These are phyloP conservation scores for Protosalanx chinensis DNA, from an alignment of 2,797 vertebrate genomes.

Conservation along the genomic window DNA sequence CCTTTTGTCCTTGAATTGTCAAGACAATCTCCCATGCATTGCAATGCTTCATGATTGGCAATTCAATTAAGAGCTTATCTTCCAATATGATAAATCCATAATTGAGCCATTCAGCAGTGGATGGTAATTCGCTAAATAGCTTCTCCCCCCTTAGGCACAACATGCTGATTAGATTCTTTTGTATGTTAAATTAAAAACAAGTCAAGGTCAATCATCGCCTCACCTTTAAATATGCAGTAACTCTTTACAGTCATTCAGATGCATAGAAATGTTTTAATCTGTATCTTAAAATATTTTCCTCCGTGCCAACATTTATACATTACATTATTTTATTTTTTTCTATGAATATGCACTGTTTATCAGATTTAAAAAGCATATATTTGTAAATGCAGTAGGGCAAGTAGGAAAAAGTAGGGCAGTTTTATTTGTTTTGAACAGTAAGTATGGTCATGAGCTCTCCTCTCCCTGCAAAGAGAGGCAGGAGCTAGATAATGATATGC, in stretches of 20 bases:
- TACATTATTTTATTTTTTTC: background rate
- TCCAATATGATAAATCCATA: constrained; percentile 49
- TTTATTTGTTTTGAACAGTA: constrained; percentile 18
- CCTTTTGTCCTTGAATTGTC: constrained; percentile 50
- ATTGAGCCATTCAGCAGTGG: constrained; percentile 37
- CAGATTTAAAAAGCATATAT: background rate
- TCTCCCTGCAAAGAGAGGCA: background rate
- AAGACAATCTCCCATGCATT: constrained; percentile 45
- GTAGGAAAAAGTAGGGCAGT: background rate
- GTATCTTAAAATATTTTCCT: too few species aligned
- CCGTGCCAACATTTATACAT: background rate
- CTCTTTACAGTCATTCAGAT: background rate
- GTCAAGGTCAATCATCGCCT: constrained; percentile 1
- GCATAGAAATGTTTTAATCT: background rate
- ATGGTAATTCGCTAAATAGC: constrained; percentile 51
- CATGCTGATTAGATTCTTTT: constrained; percentile 49
- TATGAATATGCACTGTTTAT: background rate
- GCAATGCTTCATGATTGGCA: constrained; percentile 21
- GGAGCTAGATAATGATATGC: constrained; percentile 24
- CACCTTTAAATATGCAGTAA: background rate
- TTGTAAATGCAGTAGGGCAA: background rate
- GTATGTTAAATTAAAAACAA: background rate
- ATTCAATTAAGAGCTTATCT: constrained; percentile 51
- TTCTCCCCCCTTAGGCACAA: constrained; percentile 48
- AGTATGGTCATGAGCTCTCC: constrained; percentile 19